These are phyloP conservation scores for Shinisaurus crocodilurus DNA, from an alignment of 2,113 vertebrate species.

Conservation along the genomic window DNA sequence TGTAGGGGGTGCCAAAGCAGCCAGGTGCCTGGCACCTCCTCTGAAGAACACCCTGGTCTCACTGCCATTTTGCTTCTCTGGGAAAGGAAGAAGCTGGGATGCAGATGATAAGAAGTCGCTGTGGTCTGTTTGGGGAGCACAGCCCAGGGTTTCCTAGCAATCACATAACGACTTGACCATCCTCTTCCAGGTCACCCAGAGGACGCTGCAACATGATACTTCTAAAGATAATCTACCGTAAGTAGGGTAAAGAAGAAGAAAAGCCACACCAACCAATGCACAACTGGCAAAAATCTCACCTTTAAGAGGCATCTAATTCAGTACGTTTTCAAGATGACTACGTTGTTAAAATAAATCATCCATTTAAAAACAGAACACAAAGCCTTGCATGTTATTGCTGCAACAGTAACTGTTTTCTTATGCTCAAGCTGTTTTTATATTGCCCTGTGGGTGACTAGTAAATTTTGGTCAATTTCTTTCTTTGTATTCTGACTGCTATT, in stretches of 20 bases:
- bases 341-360: slow-evolving; percentile 4
- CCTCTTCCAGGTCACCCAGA: neutral
- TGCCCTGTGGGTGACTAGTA: slow-evolving; percentile 17
- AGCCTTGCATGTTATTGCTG: slow-evolving; percentile 24
- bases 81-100: neutral
- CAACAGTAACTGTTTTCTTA: slow-evolving; percentile 11
- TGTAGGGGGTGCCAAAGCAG: neutral
- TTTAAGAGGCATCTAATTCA: slow-evolving; percentile 28
- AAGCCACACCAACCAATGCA: neutral
- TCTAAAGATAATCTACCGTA: neutral
- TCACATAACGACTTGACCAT: neutral
- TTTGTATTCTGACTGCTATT: slow-evolving; percentile 39
- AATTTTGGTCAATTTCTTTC: slow-evolving; percentile 35
- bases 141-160: neutral
- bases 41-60: neutral
- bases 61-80: neutral
- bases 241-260: neutral
- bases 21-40: neutral
- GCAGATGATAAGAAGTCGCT: neutral
- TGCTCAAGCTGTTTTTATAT: slow-evolving; percentile 23
- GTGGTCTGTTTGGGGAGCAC: neutral
- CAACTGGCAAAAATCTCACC: slow-evolving; percentile 10
- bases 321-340: neutral
- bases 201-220: neutral
- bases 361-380: slow-evolving; percentile 17